phyloP scores from a whole-genome alignment of 1,140 invertebrate genomes.

The Elysia chlorotica region DNA sequence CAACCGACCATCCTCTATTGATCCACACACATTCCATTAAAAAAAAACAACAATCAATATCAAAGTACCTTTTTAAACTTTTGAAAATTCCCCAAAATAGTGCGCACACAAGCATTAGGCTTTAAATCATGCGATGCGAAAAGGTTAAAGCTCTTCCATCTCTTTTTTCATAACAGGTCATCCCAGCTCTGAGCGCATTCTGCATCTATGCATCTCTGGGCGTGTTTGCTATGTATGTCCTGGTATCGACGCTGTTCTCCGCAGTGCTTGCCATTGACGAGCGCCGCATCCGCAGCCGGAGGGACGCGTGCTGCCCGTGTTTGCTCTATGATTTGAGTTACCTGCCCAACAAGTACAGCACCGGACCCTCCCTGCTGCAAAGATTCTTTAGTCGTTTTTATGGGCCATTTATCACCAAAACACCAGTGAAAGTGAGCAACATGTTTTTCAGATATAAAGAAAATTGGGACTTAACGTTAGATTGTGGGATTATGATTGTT shows the following conservation, averaged over 20 bases:
- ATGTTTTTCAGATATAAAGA: background rate
- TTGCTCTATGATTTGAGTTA: conserved; percentile 67
- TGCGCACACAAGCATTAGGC: no score
- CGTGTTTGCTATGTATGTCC: conserved; percentile 71
- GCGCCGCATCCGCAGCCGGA: conserved; percentile 67
- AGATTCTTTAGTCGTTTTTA: conserved; percentile 64
- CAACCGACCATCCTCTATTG: no score
- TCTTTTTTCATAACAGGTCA: conserved; percentile 68
- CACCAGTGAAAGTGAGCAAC: conserved; percentile 60
- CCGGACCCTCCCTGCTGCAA: conserved; percentile 60
- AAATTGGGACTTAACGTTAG: background rate
- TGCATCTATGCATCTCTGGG: conserved; percentile 62
- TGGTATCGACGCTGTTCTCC: conserved; percentile 80
- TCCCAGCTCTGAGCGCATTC: conserved; percentile 81
- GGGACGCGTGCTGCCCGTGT: conserved; percentile 74
- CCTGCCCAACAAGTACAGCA: conserved; percentile 64
- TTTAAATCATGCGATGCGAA: no score
- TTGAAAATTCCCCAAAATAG: no score
- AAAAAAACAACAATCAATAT: no score
- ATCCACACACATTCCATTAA: no score
- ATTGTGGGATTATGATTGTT: background rate
- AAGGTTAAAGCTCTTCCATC: background rate
- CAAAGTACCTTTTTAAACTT: no score
- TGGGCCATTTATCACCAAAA: conserved; percentile 62
- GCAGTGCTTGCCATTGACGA: conserved; percentile 76